Conservation (phyloP, 2,888 invertebrate species). For the Drosophila barbarae region DNA sequence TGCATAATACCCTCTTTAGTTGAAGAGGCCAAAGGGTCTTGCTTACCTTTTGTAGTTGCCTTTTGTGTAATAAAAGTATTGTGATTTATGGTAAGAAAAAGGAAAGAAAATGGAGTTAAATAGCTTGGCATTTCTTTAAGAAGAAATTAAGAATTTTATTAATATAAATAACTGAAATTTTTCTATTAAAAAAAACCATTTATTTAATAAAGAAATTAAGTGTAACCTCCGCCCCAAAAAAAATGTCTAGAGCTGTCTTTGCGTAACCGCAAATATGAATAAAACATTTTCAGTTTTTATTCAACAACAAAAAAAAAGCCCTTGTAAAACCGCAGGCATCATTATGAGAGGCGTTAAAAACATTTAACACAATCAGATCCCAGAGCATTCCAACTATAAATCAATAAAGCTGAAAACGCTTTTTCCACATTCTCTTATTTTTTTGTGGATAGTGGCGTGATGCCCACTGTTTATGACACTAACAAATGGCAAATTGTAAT, state of each 20-base stretch:
- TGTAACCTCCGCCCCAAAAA: not conserved
- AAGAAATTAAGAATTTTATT: not conserved
- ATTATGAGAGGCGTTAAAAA: constrained; percentile 57
- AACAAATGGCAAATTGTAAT: constrained; percentile 67
- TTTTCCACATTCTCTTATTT: constrained; percentile 15
- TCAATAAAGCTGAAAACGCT: constrained; percentile 47
- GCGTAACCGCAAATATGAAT: constrained; percentile 15
- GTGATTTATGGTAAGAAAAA: not conserved
- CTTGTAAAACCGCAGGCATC: constrained; percentile 51
- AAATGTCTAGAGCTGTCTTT: not conserved
- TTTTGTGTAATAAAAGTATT: constrained; percentile 7
- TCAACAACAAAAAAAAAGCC: not conserved
- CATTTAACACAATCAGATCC: constrained; percentile 27
- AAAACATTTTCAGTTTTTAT: constrained; percentile 7
- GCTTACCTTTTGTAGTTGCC: not conserved
- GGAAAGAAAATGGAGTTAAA: not conserved
- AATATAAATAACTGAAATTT: not conserved
- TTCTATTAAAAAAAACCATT: not conserved
- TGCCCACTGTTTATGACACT: constrained; percentile 49
- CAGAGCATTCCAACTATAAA: constrained; percentile 51
- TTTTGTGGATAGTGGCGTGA: constrained; percentile 1
- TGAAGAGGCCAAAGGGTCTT: not conserved
- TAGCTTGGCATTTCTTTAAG: not conserved
- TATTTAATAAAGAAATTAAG: not conserved
- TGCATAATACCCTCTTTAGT: constrained; percentile 26